Evolutionary conservation across 1,140 invertebrate species (phyloP).

Genomic region (Atta cephalotes): DNA sequence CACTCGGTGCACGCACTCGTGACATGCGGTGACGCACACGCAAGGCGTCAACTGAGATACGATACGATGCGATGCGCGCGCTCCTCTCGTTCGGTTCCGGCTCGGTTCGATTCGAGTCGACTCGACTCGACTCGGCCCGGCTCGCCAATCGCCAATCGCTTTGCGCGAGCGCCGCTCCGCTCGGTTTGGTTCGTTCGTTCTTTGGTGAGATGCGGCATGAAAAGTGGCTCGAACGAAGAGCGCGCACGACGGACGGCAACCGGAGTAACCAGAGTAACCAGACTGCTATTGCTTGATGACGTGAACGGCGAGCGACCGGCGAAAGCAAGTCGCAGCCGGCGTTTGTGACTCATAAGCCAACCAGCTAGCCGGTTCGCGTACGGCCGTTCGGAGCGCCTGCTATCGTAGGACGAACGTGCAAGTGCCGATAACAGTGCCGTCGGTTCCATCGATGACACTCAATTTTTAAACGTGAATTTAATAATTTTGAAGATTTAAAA

Average conservation of each 20-base stretch:
- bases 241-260: constrained; percentile 20
- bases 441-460: not conserved
- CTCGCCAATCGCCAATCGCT: not conserved
- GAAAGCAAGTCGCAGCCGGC: constrained; percentile 38
- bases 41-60: constrained; percentile 44
- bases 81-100: constrained; percentile 23
- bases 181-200: not conserved
- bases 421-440: constrained; percentile 64
- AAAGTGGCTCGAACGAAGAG: not conserved
- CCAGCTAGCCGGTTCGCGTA: constrained; percentile 7
- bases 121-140: not conserved
- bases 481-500: no score
- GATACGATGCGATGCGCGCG: not conserved
- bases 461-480: not conserved
- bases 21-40: constrained; percentile 54
- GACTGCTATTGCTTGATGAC: constrained; percentile 5
- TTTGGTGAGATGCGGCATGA: not conserved
- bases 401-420: constrained; percentile 65
- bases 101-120: constrained; percentile 32
- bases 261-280: constrained; percentile 28
- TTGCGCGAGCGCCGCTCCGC: not conserved
- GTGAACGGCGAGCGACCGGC: constrained; percentile 7
- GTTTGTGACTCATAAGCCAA: constrained; percentile 49
- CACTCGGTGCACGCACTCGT: constrained; percentile 33
- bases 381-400: constrained; percentile 17